These are phyloP conservation scores for Nibea albiflora DNA, from an alignment of 2,113 vertebrate species.

Conservation along the genomic window DNA sequence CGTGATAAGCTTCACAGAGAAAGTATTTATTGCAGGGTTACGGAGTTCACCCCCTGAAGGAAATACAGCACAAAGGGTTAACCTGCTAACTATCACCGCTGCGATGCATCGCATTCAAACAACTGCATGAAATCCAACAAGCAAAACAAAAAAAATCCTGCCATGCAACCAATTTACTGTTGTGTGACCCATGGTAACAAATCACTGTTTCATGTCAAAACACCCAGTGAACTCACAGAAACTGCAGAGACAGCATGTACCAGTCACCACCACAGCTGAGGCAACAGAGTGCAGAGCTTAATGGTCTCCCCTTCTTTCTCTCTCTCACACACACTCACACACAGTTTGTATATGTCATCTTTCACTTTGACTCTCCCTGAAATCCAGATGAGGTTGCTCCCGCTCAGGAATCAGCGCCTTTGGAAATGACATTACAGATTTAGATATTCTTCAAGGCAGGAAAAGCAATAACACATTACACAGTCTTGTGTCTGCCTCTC, in stretches of 20 bases:
- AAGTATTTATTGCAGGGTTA: constrained; percentile 4
- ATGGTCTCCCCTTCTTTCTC: constrained; percentile 15
- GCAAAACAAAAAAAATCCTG: constrained; percentile 32
- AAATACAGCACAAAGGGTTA: not conserved
- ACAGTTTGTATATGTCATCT: constrained; percentile 36
- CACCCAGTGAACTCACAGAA: constrained; percentile 55
- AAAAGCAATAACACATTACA: constrained; percentile 15
- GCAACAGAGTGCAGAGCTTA: constrained; percentile 72
- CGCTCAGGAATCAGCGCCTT: constrained; percentile 16
- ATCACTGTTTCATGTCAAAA: constrained; percentile 69
- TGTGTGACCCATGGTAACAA: constrained; percentile 61
- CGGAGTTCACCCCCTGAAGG: not conserved
- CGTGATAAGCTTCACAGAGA: not conserved
- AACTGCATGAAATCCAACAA: not conserved
- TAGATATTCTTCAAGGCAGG: constrained; percentile 19
- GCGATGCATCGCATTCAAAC: constrained; percentile 10
- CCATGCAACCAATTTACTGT: constrained; percentile 59
- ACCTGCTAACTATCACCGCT: not conserved
- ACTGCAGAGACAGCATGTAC: constrained; percentile 73
- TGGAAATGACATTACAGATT: constrained; percentile 33
- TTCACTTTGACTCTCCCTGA: constrained; percentile 34
- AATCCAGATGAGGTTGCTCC: constrained; percentile 27
- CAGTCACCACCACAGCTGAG: constrained; percentile 81
- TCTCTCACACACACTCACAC: constrained; percentile 20
- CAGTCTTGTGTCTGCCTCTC: not conserved